Conservation (phyloP, 2,113 vertebrate genomes). For the Rhegmatorhina hoffmannsi region DNA sequence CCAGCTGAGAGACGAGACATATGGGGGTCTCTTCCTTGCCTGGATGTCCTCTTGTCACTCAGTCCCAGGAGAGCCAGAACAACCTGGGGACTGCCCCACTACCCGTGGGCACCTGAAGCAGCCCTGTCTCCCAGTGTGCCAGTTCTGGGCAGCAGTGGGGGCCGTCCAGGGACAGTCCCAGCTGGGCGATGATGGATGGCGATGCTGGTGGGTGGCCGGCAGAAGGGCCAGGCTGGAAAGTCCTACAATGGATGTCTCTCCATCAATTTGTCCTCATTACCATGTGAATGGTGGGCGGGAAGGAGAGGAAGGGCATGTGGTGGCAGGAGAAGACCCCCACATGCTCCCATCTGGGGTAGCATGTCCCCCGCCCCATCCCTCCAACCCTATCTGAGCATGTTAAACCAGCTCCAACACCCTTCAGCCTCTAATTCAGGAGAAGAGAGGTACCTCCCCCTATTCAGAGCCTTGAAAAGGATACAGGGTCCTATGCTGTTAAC, state of each 20-base stretch:
- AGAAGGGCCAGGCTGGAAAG: conserved; percentile 19
- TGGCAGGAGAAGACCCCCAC: neutral
- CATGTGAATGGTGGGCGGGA: conserved; percentile 57
- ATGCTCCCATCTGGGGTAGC: conserved; percentile 58
- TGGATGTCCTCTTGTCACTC: neutral
- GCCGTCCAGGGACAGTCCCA: neutral
- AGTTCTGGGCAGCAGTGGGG: neutral
- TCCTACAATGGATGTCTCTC: conserved; percentile 52
- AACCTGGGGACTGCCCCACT: neutral
- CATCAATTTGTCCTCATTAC: conserved; percentile 62
- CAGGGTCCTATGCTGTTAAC: conserved; percentile 49
- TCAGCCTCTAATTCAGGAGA: conserved; percentile 6
- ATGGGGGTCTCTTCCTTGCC: neutral
- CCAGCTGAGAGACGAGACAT: neutral
- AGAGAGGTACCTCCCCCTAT: conserved; percentile 47
- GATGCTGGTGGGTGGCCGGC: conserved; percentile 59
- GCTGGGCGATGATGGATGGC: conserved; percentile 47
- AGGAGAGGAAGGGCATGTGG: conserved; percentile 49
- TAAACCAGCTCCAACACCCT: neutral
- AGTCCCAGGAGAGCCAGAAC: neutral
- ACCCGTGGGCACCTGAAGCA: neutral
- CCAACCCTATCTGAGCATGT: neutral
- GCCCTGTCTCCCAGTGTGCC: neutral
- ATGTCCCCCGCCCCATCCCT: neutral
- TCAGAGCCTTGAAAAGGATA: conserved; percentile 66